phyloP scores from a whole-genome alignment of 35 echinoderm and acorn worm species.

The Diadema setosum region DNA sequence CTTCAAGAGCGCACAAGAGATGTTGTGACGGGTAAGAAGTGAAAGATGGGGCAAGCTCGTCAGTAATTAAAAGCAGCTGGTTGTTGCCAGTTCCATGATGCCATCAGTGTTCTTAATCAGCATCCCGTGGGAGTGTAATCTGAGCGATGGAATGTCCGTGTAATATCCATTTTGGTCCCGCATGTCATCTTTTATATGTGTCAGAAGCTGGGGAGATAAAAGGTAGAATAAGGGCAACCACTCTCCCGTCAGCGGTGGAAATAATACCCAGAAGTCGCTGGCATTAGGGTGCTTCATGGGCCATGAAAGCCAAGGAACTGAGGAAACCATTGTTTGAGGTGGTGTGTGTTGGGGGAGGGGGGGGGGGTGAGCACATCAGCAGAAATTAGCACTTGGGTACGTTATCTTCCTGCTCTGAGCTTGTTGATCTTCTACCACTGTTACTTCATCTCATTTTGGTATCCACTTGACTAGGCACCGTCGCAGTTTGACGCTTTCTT shows the following conservation, averaged over 20 bases:
- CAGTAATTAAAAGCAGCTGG: background rate
- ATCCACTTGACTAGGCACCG: too few species aligned
- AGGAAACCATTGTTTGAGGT: background rate
- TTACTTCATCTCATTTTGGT: too few species aligned
- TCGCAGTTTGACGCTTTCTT: too few species aligned
- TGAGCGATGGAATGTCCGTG: background rate
- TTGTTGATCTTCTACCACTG: too few species aligned
- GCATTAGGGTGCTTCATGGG: background rate
- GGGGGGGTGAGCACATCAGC: too few species aligned
- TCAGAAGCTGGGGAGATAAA: background rate
- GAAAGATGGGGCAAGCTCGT: background rate
- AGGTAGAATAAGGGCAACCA: background rate
- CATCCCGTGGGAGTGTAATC: slow-evolving; percentile 3
- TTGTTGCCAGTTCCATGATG: background rate
- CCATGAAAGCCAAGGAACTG: background rate
- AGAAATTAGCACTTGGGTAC: too few species aligned
- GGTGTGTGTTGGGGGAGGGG: background rate
- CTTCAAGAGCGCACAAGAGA: too few species aligned
- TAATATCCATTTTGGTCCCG: slow-evolving; percentile 10
- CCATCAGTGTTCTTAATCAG: background rate
- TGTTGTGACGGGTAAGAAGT: background rate
- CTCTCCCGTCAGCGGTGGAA: background rate
- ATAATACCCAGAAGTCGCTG: background rate
- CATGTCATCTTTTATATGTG: slow-evolving; percentile 1
- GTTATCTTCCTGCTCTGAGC: too few species aligned